Base-by-base conservation (phyloP, 2,797 vertebrate genomes). In the Percopsis omiscomaycus region DNA sequence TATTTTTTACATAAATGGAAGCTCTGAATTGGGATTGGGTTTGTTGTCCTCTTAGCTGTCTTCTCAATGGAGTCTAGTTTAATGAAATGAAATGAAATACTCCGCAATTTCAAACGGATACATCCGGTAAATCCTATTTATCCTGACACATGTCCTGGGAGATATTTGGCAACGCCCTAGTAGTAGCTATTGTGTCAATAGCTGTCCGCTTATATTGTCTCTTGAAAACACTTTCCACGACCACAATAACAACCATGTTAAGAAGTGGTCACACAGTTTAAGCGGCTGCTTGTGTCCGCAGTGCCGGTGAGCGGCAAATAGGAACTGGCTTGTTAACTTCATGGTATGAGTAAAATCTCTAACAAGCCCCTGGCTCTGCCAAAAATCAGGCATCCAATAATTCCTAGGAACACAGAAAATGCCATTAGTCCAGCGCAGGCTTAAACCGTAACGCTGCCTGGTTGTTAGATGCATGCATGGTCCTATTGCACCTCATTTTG, bases 261-360 rank as follows among this genome's bases (percentile, higher is more conserved):
- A 37, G 32, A 37, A 37, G 32, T 37, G 32, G 32, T 9, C 32
- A 37, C 32, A 2, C 32, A 37, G 6, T 0, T 37, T 37, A 37
- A 22, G 30, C 10, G 29, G 28, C 54, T 48, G 47, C 53, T 65
- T 66, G 29, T 16, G 3, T 66, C 75, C 62, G 9, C 32, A 9
- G 32, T 37, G 32, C 60, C 49, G 56, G n/a, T 27, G 1, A 75
- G 3, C 6, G 69, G 1, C 59, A 80, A 63, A 72, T 15, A 11
- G 46, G 77, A 55, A 28, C n/a, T 68, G 77, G 52, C 86, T 86
- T 86, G 84, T 84, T 85, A 83, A 64, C 69, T 82, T 89, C 70
- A 57, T 69, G 83, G 78, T 73, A 88, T 88, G 82, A 79, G 77
- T 52, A 83, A 70, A 71, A 86, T 84, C 66, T 69, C 42, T 4